A percentile compares a stretch with the other conserved stretches of the same genome.
phyloP scores from a whole-genome alignment of 2,888 invertebrate genomes.

The Hypena proboscidalis region DNA sequence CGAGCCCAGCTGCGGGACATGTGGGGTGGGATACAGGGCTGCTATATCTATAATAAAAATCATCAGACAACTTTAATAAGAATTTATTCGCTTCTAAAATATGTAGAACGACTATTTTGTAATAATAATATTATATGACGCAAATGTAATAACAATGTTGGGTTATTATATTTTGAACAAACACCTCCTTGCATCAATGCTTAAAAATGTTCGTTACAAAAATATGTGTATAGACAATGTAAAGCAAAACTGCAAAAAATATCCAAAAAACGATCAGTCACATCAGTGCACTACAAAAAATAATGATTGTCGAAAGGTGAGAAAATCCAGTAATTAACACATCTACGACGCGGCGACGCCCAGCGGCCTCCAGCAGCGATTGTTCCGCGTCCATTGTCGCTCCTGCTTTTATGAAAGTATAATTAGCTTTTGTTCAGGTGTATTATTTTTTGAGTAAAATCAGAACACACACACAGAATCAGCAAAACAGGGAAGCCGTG shows the following conservation, averaged over 20 bases:
- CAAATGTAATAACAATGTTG: no score
- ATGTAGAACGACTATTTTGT: no score
- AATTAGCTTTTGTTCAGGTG: conserved; percentile 79
- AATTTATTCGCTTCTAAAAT: no score
- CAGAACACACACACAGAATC: conserved; percentile 59
- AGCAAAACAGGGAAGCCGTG: conserved; percentile 67
- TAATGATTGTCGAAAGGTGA: conserved; percentile 74
- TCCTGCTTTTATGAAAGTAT: conserved; percentile 65
- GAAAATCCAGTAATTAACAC: conserved; percentile 81
- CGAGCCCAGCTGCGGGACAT: no score
- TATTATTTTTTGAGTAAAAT: conserved; percentile 69
- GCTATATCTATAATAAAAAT: no score
- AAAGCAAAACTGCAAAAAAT: conserved; percentile 50
- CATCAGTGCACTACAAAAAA: conserved; percentile 56
- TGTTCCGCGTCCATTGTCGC: conserved; percentile 65
- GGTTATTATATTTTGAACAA: no score
- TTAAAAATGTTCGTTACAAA: conserved; percentile 34
- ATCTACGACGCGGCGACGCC: no score
- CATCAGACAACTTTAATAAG: no score
- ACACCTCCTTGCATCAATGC: conserved; percentile 1
- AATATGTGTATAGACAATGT: conserved; percentile 17
- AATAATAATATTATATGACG: no score
- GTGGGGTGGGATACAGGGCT: no score
- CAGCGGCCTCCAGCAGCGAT: conserved; percentile 62
- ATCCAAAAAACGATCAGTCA: conserved; percentile 47